phyloP scores from a whole-genome alignment of 2,113 vertebrate genomes.

The Excalfactoria chinensis region DNA sequence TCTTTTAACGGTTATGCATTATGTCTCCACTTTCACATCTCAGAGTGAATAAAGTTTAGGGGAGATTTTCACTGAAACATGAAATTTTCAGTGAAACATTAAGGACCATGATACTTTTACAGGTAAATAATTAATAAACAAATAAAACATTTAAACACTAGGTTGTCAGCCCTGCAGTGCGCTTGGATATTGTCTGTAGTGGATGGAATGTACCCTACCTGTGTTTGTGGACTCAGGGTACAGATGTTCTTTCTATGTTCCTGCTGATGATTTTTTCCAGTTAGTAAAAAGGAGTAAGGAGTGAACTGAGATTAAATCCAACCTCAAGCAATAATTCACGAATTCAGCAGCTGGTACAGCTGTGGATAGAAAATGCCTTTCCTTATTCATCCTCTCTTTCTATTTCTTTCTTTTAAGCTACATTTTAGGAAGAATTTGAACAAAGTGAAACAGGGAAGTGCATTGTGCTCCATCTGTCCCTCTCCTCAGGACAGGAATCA shows the following conservation, averaged over 20 bases:
- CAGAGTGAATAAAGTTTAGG: conserved; percentile 4
- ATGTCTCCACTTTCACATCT: conserved; percentile 31
- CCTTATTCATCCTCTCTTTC: background rate
- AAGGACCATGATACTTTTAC: conserved; percentile 20
- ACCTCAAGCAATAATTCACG: background rate
- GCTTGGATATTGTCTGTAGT: background rate
- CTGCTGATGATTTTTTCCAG: background rate
- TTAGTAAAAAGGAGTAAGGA: background rate
- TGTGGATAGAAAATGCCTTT: background rate
- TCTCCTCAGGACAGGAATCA: background rate
- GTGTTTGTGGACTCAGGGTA: accelerated
- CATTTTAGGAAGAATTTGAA: background rate
- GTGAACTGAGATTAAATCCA: background rate
- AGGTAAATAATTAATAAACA: conserved; percentile 53
- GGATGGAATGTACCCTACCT: background rate
- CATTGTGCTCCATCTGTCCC: background rate
- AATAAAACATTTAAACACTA: conserved; percentile 38
- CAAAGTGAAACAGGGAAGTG: background rate
- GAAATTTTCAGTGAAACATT: conserved; percentile 47
- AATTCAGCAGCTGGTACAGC: background rate
- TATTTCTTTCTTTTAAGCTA: background rate
- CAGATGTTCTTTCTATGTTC: background rate
- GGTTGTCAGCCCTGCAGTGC: background rate
- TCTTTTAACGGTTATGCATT: conserved; percentile 51
- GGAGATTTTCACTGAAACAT: conserved; percentile 32